These are phyloP conservation scores for Myiotriccus ornatus DNA, from an alignment of 2,797 vertebrate species.

Conservation along the genomic window DNA sequence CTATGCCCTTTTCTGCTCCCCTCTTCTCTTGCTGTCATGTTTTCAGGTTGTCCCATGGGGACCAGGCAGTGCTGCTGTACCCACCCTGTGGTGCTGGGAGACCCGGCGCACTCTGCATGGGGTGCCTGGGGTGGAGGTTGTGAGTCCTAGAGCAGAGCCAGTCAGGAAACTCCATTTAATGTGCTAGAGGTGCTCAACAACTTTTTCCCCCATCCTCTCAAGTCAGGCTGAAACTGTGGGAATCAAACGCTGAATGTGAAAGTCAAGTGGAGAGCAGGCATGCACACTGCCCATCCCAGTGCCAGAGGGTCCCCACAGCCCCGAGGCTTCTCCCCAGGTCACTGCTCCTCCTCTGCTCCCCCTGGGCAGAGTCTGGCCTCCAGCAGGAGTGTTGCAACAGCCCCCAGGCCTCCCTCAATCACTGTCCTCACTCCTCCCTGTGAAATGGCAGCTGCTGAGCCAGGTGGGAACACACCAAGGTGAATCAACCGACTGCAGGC, in stretches of 20 bases:
- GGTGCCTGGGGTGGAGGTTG: neutral
- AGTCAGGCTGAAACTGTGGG: neutral
- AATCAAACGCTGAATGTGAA: neutral
- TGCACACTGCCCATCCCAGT: fast-evolving
- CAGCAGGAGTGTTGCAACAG: neutral
- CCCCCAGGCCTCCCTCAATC: neutral
- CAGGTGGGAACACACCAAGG: neutral
- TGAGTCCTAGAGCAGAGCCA: neutral
- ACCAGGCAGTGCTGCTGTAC: neutral
- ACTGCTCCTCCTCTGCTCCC: neutral
- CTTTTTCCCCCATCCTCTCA: neutral
- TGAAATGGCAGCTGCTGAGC: neutral
- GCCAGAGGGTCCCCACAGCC: neutral
- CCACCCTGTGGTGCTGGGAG: neutral
- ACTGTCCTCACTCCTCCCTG: neutral
- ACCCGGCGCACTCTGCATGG: fast-evolving
- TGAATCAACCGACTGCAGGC: fast-evolving
- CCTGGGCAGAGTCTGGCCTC: neutral
- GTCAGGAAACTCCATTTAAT: neutral
- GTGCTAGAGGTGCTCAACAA: neutral
- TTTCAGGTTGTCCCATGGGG: neutral
- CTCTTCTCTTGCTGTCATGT: neutral
- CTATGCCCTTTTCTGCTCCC: neutral
- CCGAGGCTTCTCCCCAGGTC: fast-evolving
- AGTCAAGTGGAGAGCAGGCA: fast-evolving